phyloP scores from a whole-genome alignment of 1,140 invertebrate genomes.

The Cyrtorhinus lividipennis region DNA sequence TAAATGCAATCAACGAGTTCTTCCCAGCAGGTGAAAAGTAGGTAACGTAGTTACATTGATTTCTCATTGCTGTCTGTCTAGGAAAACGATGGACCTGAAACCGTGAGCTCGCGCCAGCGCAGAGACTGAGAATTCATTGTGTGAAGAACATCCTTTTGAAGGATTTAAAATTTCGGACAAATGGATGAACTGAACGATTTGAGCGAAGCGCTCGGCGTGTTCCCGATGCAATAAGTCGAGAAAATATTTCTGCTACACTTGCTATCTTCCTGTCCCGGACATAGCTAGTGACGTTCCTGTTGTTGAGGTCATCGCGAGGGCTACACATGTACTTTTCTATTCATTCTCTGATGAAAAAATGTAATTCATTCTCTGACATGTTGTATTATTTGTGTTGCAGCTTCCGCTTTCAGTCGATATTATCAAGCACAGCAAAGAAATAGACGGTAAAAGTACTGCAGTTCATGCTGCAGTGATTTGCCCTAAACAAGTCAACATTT shows the following conservation, averaged over 20 bases:
- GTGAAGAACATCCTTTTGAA: conserved; percentile 42
- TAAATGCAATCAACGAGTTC: too few species aligned
- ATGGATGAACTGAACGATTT: conserved; percentile 44
- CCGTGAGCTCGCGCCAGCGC: too few species aligned
- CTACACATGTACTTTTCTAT: too few species aligned
- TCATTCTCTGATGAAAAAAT: too few species aligned
- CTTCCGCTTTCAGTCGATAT: conserved; percentile 85
- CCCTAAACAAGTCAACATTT: conserved; percentile 66
- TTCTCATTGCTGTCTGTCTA: too few species aligned
- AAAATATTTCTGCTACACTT: conserved; percentile 87
- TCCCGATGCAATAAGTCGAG: conserved; percentile 62
- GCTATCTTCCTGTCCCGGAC: conserved; percentile 54
- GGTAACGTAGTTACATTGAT: too few species aligned
- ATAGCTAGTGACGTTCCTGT: conserved; percentile 44
- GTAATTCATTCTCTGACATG: too few species aligned
- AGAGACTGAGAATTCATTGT: too few species aligned
- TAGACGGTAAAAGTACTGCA: conserved; percentile 93
- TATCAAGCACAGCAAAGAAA: conserved; percentile 84
- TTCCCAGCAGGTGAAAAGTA: too few species aligned
- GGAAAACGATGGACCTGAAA: too few species aligned
- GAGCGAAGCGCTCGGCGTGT: conserved; percentile 53
- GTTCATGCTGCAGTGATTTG: conserved; percentile 79
- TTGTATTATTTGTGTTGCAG: conserved; percentile 44
- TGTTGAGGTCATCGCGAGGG: too few species aligned
- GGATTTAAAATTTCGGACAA: conserved; percentile 46